Base-by-base conservation (phyloP, 1,140 invertebrate species). In the Gerris buenoi region DNA sequence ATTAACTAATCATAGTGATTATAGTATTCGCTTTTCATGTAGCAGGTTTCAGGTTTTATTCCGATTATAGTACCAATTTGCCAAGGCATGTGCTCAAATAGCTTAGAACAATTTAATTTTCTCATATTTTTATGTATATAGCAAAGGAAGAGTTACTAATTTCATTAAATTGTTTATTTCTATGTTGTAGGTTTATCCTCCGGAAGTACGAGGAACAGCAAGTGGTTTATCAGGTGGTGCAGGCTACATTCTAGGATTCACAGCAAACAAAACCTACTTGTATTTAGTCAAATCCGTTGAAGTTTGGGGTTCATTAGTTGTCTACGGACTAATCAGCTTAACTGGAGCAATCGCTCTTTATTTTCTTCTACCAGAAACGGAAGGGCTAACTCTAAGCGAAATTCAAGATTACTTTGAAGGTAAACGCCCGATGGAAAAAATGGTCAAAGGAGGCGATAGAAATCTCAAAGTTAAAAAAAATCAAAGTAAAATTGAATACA, bases 341-440 rank as follows among this genome's bases (percentile, higher is more conserved):
- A 83, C 90, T 73, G 85, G 81, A 0, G 74, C 79, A 13, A 66
- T 80, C 13, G 78, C 81, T 27, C 81, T 83, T 58, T 79, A 80
- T 57, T 79, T 82, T 63, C 78, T 80, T 67, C 76, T 87, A 59
- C 90, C 89, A 1, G 90, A 95, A 80, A 95, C 92, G 0, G 92
- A 94, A 76, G 88, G 88, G 0, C 86, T 87, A 73, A 85, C 85
- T 0, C 76, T 93, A 2, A 81, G 85, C 69, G 89, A 95, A 76
- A 85, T 88, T 33, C 64, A 66, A 27, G n/a, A 64, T 15, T 56
- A 46, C 58, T 69, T 65, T 29, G 26, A 64, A 27, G 56, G 22
- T 13, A 60, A 63, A 61, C 56, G 27, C 27, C 22, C n/a, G 22
- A 61, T 25, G 59, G 22, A 10, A 10, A 22, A 61, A 10, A 25